Conservation (phyloP, 2,113 vertebrate genomes). For the Gymnogyps californianus region DNA sequence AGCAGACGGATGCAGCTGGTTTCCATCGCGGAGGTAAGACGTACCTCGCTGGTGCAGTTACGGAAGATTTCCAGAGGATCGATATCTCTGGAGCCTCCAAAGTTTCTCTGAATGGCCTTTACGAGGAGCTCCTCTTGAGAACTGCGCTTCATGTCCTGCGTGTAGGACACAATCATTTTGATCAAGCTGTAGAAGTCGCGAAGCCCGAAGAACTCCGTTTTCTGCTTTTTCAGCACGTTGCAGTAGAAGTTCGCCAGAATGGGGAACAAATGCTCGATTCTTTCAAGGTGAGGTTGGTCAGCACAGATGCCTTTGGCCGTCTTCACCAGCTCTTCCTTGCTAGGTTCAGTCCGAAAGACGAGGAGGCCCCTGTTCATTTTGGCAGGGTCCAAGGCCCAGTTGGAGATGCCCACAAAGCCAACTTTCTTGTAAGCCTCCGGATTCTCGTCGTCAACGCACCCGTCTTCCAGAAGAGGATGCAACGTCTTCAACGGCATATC, state of each 20-base stretch:
- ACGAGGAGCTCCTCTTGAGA: conserved; percentile 58
- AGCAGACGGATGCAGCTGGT: conserved; percentile 75
- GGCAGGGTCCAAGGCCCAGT: conserved; percentile 82
- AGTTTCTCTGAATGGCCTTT: conserved; percentile 76
- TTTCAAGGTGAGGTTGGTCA: conserved; percentile 23
- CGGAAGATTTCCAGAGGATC: conserved; percentile 63
- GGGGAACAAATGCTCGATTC: conserved; percentile 73
- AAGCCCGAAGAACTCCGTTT: conserved; percentile 78
- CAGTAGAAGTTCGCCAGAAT: conserved; percentile 71
- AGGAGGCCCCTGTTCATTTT: conserved; percentile 84
- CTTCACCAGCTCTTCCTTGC: conserved; percentile 73
- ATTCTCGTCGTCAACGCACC: conserved; percentile 76
- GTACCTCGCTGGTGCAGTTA: not conserved
- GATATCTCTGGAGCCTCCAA: conserved; percentile 72
- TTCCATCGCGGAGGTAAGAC: not conserved
- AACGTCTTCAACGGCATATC: conserved; percentile 81
- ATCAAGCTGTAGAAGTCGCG: conserved; percentile 80
- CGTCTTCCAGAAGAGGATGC: conserved; percentile 80
- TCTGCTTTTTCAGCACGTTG: conserved; percentile 20
- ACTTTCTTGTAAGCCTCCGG: conserved; percentile 78
- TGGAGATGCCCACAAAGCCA: conserved; percentile 82
- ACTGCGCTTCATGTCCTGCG: conserved; percentile 30
- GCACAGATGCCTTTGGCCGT: conserved; percentile 80
- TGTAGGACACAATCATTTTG: conserved; percentile 74
- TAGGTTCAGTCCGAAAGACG: conserved; percentile 76